A percentile compares a stretch with the other conserved stretches of the same genome.
These are phyloP conservation scores for Enteromius mattozi DNA, from an alignment of 2,797 vertebrate genomes.

Conservation along the genomic window DNA sequence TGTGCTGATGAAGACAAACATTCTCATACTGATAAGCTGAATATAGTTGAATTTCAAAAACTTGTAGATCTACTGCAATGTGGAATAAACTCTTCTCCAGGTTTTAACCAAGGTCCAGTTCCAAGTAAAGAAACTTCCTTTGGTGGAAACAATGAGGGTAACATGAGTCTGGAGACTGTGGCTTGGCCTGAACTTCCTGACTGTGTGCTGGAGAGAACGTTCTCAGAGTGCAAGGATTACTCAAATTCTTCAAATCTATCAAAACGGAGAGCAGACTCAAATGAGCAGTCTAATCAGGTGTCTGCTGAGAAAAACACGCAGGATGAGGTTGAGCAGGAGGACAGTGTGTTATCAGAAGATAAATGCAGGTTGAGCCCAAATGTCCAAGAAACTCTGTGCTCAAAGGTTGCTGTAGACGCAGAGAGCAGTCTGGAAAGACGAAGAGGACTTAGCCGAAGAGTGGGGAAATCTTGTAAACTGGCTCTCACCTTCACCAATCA, in stretches of 20 bases:
- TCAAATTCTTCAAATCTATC: constrained; percentile 10
- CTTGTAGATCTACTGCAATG: constrained; percentile 76
- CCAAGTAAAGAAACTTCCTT: neutral
- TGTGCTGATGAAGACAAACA: constrained; percentile 20
- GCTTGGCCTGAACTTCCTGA: constrained; percentile 70
- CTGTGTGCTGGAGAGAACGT: constrained; percentile 73
- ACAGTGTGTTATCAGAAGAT: constrained; percentile 36
- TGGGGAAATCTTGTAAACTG: constrained; percentile 82
- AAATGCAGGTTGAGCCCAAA: constrained; percentile 11
- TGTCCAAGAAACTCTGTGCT: constrained; percentile 23
- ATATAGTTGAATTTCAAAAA: constrained; percentile 73
- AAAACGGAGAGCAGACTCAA: neutral
- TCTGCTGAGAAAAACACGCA: neutral
- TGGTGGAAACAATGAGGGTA: constrained; percentile 47
- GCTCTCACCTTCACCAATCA: constrained; percentile 85
- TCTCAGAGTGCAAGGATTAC: constrained; percentile 40
- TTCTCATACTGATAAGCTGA: constrained; percentile 36
- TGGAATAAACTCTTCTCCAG: constrained; percentile 43
- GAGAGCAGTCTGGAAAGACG: constrained; percentile 70
- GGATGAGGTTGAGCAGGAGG: constrained; percentile 1
- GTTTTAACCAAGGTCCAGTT: constrained; percentile 8
- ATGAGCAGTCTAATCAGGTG: constrained; percentile 34
- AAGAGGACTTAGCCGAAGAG: constrained; percentile 75
- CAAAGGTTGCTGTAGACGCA: constrained; percentile 10
- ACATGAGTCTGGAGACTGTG: constrained; percentile 22